Conservation (phyloP, 2,113 vertebrate genomes). For the Catharus bicknelli region DNA sequence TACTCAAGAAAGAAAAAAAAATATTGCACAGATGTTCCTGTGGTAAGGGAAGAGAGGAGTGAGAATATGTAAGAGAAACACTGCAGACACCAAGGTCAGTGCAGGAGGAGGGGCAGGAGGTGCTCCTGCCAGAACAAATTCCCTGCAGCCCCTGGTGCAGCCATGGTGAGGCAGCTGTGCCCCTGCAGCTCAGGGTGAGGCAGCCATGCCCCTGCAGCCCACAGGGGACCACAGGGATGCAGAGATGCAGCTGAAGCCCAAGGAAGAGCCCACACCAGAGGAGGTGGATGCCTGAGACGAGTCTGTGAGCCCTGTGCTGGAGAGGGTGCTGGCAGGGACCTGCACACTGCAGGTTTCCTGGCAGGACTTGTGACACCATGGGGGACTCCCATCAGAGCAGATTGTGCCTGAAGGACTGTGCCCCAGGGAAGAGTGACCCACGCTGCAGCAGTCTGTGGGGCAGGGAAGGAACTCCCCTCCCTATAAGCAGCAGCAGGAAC, state of each 20-base stretch:
- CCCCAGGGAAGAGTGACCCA: neutral
- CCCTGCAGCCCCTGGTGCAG: accelerated
- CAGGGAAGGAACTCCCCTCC: neutral
- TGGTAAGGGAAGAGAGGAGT: neutral
- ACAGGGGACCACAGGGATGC: accelerated
- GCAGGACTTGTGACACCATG: neutral
- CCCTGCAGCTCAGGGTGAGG: too few relatives aligned
- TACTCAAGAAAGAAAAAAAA: neutral
- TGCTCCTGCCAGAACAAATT: neutral
- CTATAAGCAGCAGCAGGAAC: neutral
- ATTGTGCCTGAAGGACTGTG: neutral
- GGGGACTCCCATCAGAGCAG: neutral
- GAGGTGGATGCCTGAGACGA: neutral
- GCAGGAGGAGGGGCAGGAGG: neutral
- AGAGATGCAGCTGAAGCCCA: neutral
- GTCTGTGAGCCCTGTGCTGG: neutral
- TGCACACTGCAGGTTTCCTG: neutral
- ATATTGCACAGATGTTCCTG: neutral
- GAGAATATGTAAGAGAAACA: neutral
- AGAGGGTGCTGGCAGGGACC: neutral
- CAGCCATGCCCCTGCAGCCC: neutral
- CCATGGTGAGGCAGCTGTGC: neutral
- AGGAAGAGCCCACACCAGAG: neutral
- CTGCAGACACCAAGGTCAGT: neutral
- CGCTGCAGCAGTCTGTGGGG: neutral